Conservation (phyloP, 2,113 vertebrate genomes). For the Ploceus nigricollis region DNA sequence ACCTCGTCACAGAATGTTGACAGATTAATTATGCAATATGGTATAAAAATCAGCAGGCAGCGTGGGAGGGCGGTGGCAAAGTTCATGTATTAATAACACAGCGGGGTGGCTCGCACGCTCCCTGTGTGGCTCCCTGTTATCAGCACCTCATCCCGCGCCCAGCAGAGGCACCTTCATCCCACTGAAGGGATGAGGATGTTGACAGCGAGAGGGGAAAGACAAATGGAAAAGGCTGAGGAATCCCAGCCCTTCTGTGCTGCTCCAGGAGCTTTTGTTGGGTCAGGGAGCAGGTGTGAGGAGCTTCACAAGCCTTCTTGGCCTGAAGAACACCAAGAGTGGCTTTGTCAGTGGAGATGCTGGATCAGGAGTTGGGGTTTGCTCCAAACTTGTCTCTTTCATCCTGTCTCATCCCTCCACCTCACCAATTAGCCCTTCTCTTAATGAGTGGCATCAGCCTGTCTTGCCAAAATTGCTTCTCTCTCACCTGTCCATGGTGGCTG, state of each 20-base stretch:
- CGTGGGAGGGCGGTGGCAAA: constrained; percentile 63
- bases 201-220: rapidly evolving
- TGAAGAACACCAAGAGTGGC: neutral
- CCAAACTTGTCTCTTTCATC: neutral
- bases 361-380: neutral
- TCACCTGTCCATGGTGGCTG: rapidly evolving
- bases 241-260: neutral
- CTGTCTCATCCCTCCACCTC: neutral
- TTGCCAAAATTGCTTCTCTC: neutral
- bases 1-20: constrained; percentile 78
- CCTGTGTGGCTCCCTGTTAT: neutral
- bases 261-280: rapidly evolving
- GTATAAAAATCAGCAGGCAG: constrained; percentile 75
- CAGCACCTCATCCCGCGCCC: neutral
- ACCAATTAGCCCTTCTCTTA: neutral
- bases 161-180: neutral
- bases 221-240: neutral
- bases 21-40: constrained; percentile 83
- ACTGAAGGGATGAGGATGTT: neutral
- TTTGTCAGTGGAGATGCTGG: neutral
- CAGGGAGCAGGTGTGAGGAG: neutral
- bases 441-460: rapidly evolving
- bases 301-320: rapidly evolving
- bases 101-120: constrained; percentile 11
- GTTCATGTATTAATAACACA: constrained; percentile 73